Conservation (phyloP, 1,140 invertebrate species). For the Diorhabda elongata region DNA sequence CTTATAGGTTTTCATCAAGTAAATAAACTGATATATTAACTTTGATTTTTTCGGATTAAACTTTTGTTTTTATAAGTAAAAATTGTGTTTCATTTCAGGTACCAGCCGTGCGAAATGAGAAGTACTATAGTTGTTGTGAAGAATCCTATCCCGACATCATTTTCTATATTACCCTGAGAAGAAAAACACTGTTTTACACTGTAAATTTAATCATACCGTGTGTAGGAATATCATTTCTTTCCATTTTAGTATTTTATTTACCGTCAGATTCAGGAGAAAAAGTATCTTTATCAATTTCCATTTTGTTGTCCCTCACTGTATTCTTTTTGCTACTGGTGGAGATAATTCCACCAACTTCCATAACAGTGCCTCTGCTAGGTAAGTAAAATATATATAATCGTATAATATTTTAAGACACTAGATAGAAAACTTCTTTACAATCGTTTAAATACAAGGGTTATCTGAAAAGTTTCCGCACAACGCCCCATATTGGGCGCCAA, state of each 20-base stretch:
- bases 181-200: constrained; percentile 97
- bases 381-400: background rate
- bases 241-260: constrained; percentile 96
- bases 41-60: too few species aligned
- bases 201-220: constrained; percentile 95
- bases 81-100: constrained; percentile 47
- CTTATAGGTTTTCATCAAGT: too few species aligned
- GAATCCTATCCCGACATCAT: constrained; percentile 94
- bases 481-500: too few species aligned
- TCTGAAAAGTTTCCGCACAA: too few species aligned
- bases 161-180: constrained; percentile 93
- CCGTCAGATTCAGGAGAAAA: constrained; percentile 98
- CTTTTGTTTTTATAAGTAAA: background rate
- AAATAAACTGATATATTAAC: too few species aligned
- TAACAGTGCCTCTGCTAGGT: constrained; percentile 91
- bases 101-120: constrained; percentile 80
- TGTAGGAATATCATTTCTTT: constrained; percentile 94
- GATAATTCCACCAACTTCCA: constrained; percentile 98
- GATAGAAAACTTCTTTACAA: too few species aligned
- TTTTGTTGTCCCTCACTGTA: constrained; percentile 96
- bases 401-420: too few species aligned
- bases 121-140: constrained; percentile 86
- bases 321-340: constrained; percentile 97
- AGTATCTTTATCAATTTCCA: constrained; percentile 96
- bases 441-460: too few species aligned